These are phyloP conservation scores for Fragum fragum DNA, from an alignment of 2,888 invertebrate genomes.

Conservation along the genomic window DNA sequence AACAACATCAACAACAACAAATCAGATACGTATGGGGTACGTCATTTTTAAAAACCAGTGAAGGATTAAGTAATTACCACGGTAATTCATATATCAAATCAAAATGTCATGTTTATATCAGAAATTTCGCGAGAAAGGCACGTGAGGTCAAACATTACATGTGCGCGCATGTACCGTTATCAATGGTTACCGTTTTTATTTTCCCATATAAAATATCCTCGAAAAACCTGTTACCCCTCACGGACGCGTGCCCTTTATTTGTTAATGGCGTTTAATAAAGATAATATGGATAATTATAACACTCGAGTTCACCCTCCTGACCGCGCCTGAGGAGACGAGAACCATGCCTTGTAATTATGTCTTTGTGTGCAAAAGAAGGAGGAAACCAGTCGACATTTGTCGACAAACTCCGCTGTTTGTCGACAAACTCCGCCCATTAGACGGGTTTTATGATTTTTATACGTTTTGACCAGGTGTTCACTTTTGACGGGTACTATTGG, in stretches of 20 bases:
- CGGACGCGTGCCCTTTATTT: slow-evolving; percentile 67
- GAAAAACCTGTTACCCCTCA: slow-evolving; percentile 64
- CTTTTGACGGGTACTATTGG: slow-evolving; percentile 4
- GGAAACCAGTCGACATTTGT: slow-evolving; percentile 32
- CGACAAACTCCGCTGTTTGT: neutral
- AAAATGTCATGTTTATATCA: slow-evolving; percentile 62
- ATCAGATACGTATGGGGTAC: neutral
- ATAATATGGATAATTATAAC: slow-evolving; percentile 66
- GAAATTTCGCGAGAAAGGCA: slow-evolving; percentile 43
- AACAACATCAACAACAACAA: too few relatives aligned
- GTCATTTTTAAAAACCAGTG: neutral
- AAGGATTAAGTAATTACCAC: neutral
- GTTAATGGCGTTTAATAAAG: slow-evolving; percentile 56
- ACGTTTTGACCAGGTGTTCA: slow-evolving; percentile 40
- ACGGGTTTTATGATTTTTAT: slow-evolving; percentile 25
- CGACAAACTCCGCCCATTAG: slow-evolving; percentile 33
- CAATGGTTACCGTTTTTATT: slow-evolving; percentile 20
- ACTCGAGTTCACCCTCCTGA: slow-evolving; percentile 55
- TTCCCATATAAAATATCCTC: slow-evolving; percentile 35
- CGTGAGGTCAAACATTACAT: slow-evolving; percentile 34
- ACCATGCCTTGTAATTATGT: slow-evolving; percentile 38
- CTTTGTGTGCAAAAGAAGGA: slow-evolving; percentile 23
- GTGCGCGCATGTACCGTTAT: slow-evolving; percentile 29
- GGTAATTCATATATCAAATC: slow-evolving; percentile 44
- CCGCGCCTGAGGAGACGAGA: slow-evolving; percentile 51